Conservation (phyloP, 2,797 vertebrate genomes). For the Squalus acanthias region DNA sequence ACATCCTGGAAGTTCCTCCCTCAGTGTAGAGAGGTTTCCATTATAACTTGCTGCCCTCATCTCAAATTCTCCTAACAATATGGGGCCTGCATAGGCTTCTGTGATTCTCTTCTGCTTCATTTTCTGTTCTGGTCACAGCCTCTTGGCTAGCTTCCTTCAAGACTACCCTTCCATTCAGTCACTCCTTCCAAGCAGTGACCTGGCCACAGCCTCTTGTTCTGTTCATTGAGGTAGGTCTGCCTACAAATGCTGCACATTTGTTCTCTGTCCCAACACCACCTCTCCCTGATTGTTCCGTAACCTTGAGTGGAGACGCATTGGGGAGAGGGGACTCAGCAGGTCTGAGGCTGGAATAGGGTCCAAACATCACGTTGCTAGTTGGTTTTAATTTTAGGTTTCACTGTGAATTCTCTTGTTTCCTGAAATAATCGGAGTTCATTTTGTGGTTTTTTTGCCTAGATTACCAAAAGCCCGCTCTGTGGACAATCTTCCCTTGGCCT, state of each 20-base stretch:
- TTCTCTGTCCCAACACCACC: not conserved
- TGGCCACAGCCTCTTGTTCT: not conserved
- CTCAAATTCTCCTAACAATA: not conserved
- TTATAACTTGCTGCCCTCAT: not conserved
- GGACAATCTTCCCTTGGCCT: slow-evolving; percentile 87
- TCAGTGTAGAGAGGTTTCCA: not conserved
- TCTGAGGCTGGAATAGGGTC: not conserved
- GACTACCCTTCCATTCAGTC: not conserved
- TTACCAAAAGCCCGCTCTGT: slow-evolving; percentile 95
- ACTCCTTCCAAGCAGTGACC: not conserved
- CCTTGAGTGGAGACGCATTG: not conserved
- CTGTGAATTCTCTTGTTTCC: slow-evolving; percentile 34
- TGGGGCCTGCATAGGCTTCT: not conserved
- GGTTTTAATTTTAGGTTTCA: not conserved
- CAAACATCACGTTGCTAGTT: not conserved
- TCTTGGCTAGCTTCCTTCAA: not conserved
- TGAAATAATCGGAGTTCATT: slow-evolving; percentile 38
- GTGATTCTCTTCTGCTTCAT: not conserved
- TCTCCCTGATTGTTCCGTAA: not conserved
- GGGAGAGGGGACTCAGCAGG: not conserved
- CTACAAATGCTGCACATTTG: not conserved
- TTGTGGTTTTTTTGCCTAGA: slow-evolving; percentile 56
- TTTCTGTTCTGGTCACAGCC: not conserved
- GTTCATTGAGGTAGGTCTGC: not conserved
- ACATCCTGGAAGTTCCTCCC: not conserved